phyloP scores from a whole-genome alignment of 2,888 invertebrate genomes.

The Volucella inanis region DNA sequence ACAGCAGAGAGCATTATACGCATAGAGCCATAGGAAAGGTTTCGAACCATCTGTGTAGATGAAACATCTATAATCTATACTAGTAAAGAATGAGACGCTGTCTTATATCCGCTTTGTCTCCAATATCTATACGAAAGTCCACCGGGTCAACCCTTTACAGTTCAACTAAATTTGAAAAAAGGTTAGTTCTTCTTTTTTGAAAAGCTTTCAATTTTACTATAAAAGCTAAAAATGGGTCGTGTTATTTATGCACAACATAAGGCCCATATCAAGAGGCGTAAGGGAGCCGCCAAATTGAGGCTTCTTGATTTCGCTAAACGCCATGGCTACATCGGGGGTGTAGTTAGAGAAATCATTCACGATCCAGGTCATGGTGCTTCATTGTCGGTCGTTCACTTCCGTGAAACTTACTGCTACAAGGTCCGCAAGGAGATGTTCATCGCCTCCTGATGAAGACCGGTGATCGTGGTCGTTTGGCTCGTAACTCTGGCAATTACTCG shows the following conservation, averaged over 20 bases:
- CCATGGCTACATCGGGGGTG: conserved; percentile 99
- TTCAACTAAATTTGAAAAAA: too few relatives aligned
- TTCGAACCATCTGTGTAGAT: too few relatives aligned
- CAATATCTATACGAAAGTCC: too few relatives aligned
- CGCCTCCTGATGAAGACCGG: conserved; percentile 99
- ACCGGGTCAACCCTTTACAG: too few relatives aligned
- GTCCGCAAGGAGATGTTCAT: conserved; percentile 98
- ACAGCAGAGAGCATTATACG: too few relatives aligned
- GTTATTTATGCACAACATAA: conserved; percentile 99
- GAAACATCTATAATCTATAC: too few relatives aligned
- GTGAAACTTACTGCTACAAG: conserved; percentile 99
- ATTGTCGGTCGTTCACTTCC: conserved; percentile 97
- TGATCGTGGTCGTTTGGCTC: conserved; percentile 98
- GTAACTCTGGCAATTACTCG: conserved; percentile 99
- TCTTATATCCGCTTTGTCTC: too few relatives aligned
- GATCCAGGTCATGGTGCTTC: conserved; percentile 99
- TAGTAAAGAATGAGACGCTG: too few relatives aligned
- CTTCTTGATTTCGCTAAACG: conserved; percentile 98
- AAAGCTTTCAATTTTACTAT: conserved; percentile 79
- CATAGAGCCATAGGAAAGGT: too few relatives aligned
- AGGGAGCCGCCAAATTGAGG: conserved; percentile 98
- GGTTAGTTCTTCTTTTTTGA: conserved; percentile 82
- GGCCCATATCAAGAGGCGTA: conserved; percentile 98
- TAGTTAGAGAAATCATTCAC: conserved; percentile 98
- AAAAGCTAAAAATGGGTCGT: conserved; percentile 93